A percentile compares a stretch with the other conserved stretches of the same genome.
Evolutionary conservation across 2,113 vertebrate species (phyloP).

Genomic region (Hydrolagus affinis): DNA sequence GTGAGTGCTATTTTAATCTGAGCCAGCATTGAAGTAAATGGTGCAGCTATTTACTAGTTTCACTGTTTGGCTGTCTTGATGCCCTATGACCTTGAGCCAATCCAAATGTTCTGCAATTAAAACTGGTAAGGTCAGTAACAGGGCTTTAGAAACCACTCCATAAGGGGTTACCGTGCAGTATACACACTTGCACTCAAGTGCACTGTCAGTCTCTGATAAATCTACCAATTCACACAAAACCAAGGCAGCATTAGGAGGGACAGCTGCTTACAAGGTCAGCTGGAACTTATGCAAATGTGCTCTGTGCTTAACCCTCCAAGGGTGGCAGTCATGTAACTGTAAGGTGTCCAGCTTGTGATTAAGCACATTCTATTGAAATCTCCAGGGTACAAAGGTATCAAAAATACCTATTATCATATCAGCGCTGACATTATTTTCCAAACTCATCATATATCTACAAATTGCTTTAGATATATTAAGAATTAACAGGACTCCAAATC

Average conservation of each 20-base stretch:
- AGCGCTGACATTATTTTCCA: too few species aligned
- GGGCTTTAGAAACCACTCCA: slow-evolving; percentile 13
- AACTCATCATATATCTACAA: too few species aligned
- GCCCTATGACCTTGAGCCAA: slow-evolving; percentile 17
- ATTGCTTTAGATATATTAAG: too few species aligned
- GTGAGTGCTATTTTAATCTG: background rate
- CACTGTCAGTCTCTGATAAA: slow-evolving; percentile 19
- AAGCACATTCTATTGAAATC: background rate
- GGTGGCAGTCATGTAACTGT: slow-evolving; percentile 23
- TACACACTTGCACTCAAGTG: background rate
- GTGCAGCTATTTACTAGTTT: background rate
- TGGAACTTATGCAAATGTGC: slow-evolving; percentile 22
- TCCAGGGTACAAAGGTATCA: too few species aligned
- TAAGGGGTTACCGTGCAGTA: background rate
- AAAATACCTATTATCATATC: too few species aligned
- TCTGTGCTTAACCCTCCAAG: slow-evolving; percentile 11
- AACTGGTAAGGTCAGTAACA: slow-evolving; percentile 18
- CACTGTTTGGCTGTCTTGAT: slow-evolving; percentile 14
- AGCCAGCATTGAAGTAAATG: background rate
- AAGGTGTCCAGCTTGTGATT: slow-evolving; percentile 17
- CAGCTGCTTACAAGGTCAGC: slow-evolving; percentile 22
- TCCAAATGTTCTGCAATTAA: slow-evolving; percentile 21
- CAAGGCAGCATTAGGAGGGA: background rate
- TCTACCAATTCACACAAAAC: background rate
- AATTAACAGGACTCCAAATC: too few species aligned